Base-by-base conservation (phyloP, 2,113 vertebrate species). In the Hyla sarda region DNA sequence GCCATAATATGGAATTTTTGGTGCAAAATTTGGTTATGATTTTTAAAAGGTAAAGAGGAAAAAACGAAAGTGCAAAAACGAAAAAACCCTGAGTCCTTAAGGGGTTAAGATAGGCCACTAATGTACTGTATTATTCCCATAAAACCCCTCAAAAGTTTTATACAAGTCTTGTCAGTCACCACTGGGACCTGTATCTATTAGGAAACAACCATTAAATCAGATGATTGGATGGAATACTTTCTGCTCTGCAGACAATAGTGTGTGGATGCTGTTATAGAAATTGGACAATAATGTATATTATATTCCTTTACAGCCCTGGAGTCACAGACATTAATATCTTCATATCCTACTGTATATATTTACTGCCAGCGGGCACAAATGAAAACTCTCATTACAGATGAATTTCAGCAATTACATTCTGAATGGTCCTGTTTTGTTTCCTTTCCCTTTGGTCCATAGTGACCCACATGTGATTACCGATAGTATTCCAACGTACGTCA, bases 391-490 rank as follows among this genome's bases (percentile, higher is more conserved):
- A 34, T 52, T 85, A 72, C 6, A 50, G 30, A 85, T 78, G 58
- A 77, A 85, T 85, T 78, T 21, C 74, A 37, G 34, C 16, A 3
- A 67, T 77, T 85, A 77, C 52, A 37, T 62, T 41, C 21, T 37
- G 58, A 85, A 76, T 62, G 41, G 45, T 76, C 54, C 25, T 69
- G 47, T 69, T 41, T 72, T 45, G 12, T 34, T 78, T 67, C 37
- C 9, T 56, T 45, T 21, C 34, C 37, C 48, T 45, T 41, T 78
- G 32, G 17, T 67, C 47, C 62, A 25, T 86, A 69, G 62, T 80
- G 74, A 80, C 76, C 56, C 60, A 72, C 75, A 80, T 86, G 84
- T 86, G 84, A 86, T 58, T 58, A 37, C 62, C 28, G 25, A 69
- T 52, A 56, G 47, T 50, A 71, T 62, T 62, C 25, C 16, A 71